These are phyloP conservation scores for Hybognathus amarus DNA, from an alignment of 2,797 vertebrate species.

Conservation along the genomic window DNA sequence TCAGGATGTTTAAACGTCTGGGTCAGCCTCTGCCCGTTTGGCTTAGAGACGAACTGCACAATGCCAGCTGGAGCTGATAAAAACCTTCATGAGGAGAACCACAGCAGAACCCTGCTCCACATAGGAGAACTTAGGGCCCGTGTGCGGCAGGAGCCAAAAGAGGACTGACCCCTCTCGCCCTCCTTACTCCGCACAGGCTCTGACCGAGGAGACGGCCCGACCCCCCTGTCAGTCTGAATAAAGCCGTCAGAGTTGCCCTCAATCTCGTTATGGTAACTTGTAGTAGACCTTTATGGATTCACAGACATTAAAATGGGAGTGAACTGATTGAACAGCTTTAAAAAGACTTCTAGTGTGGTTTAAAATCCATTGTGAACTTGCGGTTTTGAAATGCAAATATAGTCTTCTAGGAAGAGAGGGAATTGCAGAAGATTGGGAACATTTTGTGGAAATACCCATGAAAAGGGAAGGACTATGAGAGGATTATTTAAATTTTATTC, in stretches of 20 bases:
- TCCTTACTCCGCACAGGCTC: slow-evolving; percentile 27
- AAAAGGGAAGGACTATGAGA: slow-evolving; percentile 12
- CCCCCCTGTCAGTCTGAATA: slow-evolving; percentile 16
- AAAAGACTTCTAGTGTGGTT: slow-evolving; percentile 42
- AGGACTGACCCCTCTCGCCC: slow-evolving; percentile 33
- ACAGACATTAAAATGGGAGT: slow-evolving; percentile 13
- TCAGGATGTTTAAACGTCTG: slow-evolving; percentile 83
- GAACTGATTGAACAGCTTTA: slow-evolving; percentile 23
- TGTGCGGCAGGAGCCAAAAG: slow-evolving; percentile 40
- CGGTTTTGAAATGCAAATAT: slow-evolving; percentile 5
- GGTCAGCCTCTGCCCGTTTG: slow-evolving; percentile 84
- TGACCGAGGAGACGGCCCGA: slow-evolving; percentile 3
- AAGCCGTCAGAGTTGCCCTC: slow-evolving; percentile 11
- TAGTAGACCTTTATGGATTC: neutral
- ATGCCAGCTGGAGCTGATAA: slow-evolving; percentile 82
- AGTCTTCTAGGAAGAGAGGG: slow-evolving; percentile 13
- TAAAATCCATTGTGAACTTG: slow-evolving; percentile 16
- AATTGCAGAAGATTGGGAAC: slow-evolving; percentile 8
- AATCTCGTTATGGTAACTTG: neutral
- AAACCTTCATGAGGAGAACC: slow-evolving; percentile 2
- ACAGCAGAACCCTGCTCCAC: slow-evolving; percentile 41
- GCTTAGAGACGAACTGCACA: slow-evolving; percentile 86
- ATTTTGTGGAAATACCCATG: slow-evolving; percentile 8
- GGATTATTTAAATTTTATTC: slow-evolving; percentile 28
- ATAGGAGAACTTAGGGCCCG: slow-evolving; percentile 34